Conservation (phyloP, 2,797 vertebrate species). For the Synaphobranchus kaupii region DNA sequence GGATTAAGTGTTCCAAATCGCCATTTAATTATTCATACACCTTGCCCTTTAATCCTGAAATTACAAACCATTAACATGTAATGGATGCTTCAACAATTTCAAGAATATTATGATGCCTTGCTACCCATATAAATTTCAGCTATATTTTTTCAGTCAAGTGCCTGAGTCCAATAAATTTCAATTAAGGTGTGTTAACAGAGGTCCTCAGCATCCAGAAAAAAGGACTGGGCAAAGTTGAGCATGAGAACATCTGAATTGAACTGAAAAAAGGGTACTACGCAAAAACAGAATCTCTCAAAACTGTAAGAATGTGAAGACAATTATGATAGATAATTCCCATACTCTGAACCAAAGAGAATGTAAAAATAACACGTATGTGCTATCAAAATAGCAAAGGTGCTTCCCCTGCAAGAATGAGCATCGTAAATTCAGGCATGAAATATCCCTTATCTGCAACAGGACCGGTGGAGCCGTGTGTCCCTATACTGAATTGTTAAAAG, state of each 20-base stretch:
- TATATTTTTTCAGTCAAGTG: neutral
- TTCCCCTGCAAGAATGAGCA: too few relatives aligned
- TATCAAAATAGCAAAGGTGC: too few relatives aligned
- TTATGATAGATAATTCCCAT: too few relatives aligned
- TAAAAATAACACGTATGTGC: too few relatives aligned
- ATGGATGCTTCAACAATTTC: neutral
- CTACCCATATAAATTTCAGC: neutral
- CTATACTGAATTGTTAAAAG: neutral
- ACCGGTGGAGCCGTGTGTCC: neutral
- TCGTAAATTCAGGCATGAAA: too few relatives aligned
- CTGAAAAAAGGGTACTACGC: too few relatives aligned
- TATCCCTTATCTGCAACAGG: too few relatives aligned
- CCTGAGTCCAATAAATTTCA: neutral
- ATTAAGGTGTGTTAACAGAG: neutral
- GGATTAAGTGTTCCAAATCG: slow-evolving; percentile 1
- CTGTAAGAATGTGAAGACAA: too few relatives aligned
- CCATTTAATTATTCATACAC: slow-evolving; percentile 1
- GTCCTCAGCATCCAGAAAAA: neutral
- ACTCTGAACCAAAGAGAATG: too few relatives aligned
- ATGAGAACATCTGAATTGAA: too few relatives aligned
- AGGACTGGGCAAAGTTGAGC: neutral
- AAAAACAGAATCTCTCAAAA: too few relatives aligned
- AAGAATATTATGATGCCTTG: neutral
- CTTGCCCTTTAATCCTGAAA: neutral
- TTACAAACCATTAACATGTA: neutral